phyloP scores from a whole-genome alignment of 2,797 vertebrate species.

The Gambelia wislizenii region DNA sequence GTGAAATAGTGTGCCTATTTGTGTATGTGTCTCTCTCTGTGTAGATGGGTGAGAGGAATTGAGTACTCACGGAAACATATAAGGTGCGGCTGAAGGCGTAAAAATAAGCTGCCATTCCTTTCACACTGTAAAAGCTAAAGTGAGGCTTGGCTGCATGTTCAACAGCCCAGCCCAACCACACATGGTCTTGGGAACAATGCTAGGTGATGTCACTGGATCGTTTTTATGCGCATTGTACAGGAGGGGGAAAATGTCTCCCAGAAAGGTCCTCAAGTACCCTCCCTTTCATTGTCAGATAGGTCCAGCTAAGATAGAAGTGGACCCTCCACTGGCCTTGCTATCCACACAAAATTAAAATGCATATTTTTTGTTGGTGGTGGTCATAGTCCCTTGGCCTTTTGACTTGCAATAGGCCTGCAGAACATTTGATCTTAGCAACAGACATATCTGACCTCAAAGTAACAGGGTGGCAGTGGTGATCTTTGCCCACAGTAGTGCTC shows the following conservation, averaged over 20 bases:
- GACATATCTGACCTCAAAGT: background rate
- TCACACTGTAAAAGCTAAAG: background rate
- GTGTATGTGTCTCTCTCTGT: too few species aligned
- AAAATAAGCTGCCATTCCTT: background rate
- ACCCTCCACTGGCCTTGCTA: background rate
- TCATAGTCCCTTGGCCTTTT: background rate
- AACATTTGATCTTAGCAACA: background rate
- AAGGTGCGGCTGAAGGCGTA: background rate
- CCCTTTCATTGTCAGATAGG: background rate
- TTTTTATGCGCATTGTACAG: background rate
- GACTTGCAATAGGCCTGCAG: background rate
- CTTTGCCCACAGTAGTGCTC: background rate
- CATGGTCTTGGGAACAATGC: background rate
- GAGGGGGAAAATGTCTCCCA: background rate
- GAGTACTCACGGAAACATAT: background rate
- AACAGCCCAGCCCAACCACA: too few species aligned
- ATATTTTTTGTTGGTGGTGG: background rate
- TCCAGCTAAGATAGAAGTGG: background rate
- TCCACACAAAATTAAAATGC: background rate
- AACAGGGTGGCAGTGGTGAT: too few species aligned
- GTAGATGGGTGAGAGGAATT: background rate
- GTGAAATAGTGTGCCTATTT: background rate
- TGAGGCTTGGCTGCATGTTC: background rate
- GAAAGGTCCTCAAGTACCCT: too few species aligned
- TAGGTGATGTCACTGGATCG: background rate